Conservation (phyloP, 2,888 invertebrate genomes). For the Dasysyrphus albostriatus region DNA sequence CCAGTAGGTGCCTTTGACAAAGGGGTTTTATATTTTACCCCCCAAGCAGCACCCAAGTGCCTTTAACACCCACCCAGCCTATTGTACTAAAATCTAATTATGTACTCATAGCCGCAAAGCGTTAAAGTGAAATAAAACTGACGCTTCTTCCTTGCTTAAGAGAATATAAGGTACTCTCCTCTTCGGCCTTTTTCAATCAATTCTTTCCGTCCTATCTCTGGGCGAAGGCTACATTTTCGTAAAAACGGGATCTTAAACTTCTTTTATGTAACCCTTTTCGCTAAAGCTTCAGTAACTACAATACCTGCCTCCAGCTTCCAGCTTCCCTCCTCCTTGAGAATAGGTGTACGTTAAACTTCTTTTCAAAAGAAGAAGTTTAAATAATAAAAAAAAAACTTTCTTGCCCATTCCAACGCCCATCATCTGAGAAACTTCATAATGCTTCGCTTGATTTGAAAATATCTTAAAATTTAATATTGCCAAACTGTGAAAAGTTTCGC, state of each 20-base stretch:
- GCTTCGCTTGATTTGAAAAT: conserved; percentile 74
- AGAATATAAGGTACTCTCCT: background rate
- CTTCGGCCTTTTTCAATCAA: conserved; percentile 37
- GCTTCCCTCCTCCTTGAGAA: background rate
- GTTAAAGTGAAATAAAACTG: conserved; percentile 42
- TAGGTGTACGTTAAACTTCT: conserved; percentile 44
- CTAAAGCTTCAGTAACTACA: conserved; percentile 1
- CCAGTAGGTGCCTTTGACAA: conserved; percentile 11
- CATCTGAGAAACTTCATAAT: conserved; percentile 63
- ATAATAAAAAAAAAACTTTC: background rate
- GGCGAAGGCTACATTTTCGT: conserved; percentile 5
- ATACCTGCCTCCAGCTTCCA: conserved; percentile 2
- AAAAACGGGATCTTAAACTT: conserved; percentile 7
- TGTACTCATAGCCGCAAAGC: conserved; percentile 49
- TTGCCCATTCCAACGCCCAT: conserved; percentile 3
- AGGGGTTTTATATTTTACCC: conserved; percentile 18
- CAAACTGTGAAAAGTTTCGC: conserved; percentile 62
- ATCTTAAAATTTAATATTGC: conserved; percentile 73
- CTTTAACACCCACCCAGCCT: background rate
- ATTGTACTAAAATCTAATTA: conserved; percentile 37
- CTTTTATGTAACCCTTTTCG: conserved; percentile 32
- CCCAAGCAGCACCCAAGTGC: conserved; percentile 11
- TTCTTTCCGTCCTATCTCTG: background rate
- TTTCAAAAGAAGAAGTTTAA: conserved; percentile 35
- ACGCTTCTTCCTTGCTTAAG: background rate